Evolutionary conservation across 2,797 vertebrate genomes (phyloP).

Genomic region (Florisuga fusca): DNA sequence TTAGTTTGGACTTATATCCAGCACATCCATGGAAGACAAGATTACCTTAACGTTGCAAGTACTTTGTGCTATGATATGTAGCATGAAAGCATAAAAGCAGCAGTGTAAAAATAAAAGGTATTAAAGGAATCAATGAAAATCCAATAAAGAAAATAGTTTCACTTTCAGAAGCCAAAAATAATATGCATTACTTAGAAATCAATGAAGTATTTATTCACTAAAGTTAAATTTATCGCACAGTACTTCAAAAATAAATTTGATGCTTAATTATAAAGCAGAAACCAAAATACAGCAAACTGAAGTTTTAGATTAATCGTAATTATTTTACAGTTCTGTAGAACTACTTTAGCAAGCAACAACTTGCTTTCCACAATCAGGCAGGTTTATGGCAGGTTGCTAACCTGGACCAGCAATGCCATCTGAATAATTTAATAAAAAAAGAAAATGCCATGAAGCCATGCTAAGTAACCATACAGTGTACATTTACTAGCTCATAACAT

Average conservation of each 20-base stretch:
- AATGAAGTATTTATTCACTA: not conserved
- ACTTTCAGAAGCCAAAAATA: not conserved
- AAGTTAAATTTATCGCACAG: not conserved
- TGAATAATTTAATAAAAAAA: not conserved
- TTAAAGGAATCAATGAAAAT: slow-evolving; percentile 5
- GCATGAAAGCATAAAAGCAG: no score
- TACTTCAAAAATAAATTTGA: not conserved
- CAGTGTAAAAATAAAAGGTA: not conserved
- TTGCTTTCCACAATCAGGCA: not conserved
- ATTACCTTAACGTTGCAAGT: not conserved
- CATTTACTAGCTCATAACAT: not conserved
- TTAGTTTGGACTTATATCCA: not conserved
- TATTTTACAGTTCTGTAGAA: not conserved
- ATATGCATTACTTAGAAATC: not conserved
- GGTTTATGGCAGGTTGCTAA: not conserved
- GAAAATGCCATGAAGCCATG: not conserved
- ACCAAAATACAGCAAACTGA: not conserved
- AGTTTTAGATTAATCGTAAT: no score
- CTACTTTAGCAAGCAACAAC: not conserved
- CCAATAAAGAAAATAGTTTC: not conserved
- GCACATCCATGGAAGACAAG: not conserved
- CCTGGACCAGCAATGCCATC: not conserved
- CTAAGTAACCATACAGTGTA: not conserved
- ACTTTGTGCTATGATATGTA: not conserved
- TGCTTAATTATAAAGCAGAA: not conserved